phyloP scores from a whole-genome alignment of 2,797 vertebrate species.

The Discoglossus pictus region DNA sequence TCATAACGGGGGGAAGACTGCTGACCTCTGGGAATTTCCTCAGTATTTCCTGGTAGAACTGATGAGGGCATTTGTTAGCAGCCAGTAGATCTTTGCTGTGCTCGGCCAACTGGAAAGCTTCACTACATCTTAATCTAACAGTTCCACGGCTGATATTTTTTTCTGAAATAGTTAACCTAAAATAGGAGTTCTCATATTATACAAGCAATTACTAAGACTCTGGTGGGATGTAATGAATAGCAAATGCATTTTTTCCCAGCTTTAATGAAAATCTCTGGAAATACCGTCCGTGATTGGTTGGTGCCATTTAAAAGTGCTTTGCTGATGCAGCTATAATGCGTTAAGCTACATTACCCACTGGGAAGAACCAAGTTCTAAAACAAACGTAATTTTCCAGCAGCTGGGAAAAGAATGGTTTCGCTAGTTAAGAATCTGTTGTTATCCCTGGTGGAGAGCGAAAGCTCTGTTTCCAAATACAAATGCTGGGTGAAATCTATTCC shows the following conservation, averaged over 20 bases:
- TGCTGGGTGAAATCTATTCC: not conserved
- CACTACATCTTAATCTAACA: not conserved
- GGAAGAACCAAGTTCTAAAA: slow-evolving; percentile 41
- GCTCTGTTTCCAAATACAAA: slow-evolving; percentile 7
- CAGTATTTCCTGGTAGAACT: not conserved
- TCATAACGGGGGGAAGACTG: too few relatives aligned
- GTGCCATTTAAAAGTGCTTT: slow-evolving; percentile 41
- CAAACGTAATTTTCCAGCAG: slow-evolving; percentile 45
- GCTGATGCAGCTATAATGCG: slow-evolving; percentile 20
- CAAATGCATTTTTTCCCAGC: not conserved
- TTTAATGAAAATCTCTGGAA: slow-evolving; percentile 40
- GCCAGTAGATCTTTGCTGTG: not conserved
- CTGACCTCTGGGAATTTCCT: too few relatives aligned
- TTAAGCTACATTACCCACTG: slow-evolving; percentile 39
- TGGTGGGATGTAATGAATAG: slow-evolving; percentile 36
- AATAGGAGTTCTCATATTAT: slow-evolving; percentile 11
- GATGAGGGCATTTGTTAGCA: not conserved
- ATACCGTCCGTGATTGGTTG: slow-evolving; percentile 43
- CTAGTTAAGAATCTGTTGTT: slow-evolving; percentile 7
- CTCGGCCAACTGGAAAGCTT: not conserved
- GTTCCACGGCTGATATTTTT: not conserved
- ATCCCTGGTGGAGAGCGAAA: slow-evolving; percentile 12
- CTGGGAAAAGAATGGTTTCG: slow-evolving; percentile 19
- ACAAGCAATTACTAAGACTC: slow-evolving; percentile 22
- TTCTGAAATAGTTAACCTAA: slow-evolving; percentile 12